A percentile compares a stretch with the other conserved stretches of the same genome.
Conservation (phyloP, 2,113 vertebrate genomes). For the Antennarius striatus region DNA sequence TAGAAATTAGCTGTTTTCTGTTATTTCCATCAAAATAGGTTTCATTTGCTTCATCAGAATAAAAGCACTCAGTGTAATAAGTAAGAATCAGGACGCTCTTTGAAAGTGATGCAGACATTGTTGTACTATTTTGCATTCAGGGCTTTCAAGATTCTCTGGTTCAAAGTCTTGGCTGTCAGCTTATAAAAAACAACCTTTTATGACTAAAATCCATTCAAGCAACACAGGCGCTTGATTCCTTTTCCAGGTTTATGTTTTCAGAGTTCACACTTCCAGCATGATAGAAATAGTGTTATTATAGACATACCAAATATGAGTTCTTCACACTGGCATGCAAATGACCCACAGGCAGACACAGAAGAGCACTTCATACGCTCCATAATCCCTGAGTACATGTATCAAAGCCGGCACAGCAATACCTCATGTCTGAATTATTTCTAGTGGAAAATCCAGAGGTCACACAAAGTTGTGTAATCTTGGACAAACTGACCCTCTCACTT, state of each 20-base stretch:
- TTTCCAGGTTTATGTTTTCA: constrained; percentile 2
- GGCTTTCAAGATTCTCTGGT: background rate
- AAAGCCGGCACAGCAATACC: no score
- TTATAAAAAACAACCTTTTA: constrained; percentile 11
- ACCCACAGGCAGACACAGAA: background rate
- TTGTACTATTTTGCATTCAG: constrained; percentile 12
- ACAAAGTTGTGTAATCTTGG: no score
- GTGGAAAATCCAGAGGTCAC: no score
- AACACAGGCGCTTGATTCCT: background rate
- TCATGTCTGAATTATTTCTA: no score
- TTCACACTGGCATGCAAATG: constrained; percentile 13
- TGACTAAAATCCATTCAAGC: background rate
- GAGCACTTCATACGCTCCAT: background rate
- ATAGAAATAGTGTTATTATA: constrained; percentile 16
- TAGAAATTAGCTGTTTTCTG: background rate
- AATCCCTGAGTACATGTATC: no score
- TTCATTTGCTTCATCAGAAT: no score
- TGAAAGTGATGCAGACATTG: constrained; percentile 1
- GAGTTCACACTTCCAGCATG: constrained; percentile 15
- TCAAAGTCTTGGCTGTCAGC: background rate
- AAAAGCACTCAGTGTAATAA: background rate
- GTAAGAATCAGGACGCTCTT: background rate
- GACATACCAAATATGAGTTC: constrained; percentile 3
- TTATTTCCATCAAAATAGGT: background rate
- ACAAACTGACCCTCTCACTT: no score